Evolutionary conservation across 2,888 invertebrate genomes (phyloP), one percentile per base, ranked within the genome.

Genomic region (Capitulum mitella): DNA sequence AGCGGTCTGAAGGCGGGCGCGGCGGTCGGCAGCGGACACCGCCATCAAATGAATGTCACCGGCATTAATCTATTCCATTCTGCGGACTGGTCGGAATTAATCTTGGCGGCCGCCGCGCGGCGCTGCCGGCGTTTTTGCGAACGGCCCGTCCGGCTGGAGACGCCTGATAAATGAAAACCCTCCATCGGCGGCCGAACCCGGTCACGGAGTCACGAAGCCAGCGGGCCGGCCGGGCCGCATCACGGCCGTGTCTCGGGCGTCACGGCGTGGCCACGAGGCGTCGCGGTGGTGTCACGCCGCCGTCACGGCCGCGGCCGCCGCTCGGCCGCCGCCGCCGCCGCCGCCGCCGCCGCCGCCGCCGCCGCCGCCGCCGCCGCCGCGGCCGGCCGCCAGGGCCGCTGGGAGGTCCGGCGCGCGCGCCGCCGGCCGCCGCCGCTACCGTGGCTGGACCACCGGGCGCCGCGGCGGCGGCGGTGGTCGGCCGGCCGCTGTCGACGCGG

Each of bases 401-500:
- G 43, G 43, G 43, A 43, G 43, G 43, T 43, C 43, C 43, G 6
- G 43, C 43, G n/a, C n/a, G n/a, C n/a, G n/a, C 43, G 43, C 43
- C 43, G 43, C 43, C 43, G 6, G 43, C 43, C 12, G 43, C 43
- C 43, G 58, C 58, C 37, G 70, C 70, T 70, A 70, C 70, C 40
- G 70, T 34, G 70, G 37, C 64, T 16, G 70, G 70, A 70, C 70
- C 70, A 70, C 70, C 70, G 8, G 37, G 34, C 34, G 40, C 40
- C 40, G 26, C 34, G 43, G 43, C 12, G n/a, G n/a, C 43, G 64
- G 19, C 32, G 64, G 1, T 10, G 5, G 64, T 26, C 64, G 16
- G 64, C 34, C 64, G 64, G 19, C 64, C 64, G 34, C 32, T 29
- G 64, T 40, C 70, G 70, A 16, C 70, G 40, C 26, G 34, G 64